Base-by-base conservation (phyloP, 2,888 invertebrate species). In the Oasisia sp. region DNA sequence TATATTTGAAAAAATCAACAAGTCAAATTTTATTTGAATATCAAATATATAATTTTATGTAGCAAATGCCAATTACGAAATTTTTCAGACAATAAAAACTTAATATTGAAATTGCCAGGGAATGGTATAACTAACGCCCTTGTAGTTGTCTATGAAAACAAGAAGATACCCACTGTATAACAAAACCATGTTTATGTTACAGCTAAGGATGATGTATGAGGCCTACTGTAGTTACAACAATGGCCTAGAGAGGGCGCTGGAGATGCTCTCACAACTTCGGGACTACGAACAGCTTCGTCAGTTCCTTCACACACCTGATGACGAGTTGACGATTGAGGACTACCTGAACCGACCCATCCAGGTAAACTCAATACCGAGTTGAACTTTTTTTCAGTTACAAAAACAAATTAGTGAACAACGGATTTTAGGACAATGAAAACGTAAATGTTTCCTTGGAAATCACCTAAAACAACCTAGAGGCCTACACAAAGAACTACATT, bases 211-310 rank as follows among this genome's bases (percentile, higher is more conserved):
- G 74, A 74, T 74, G 74, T 74, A 74, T 7, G 74, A 74, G n/a
- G 74, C 74, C 74, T 74, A 74, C 74, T 74, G 74, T 27, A 74
- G 74, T 74, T 74, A 74, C 74, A 74, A 74, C 74, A 74, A 74
- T 74, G 74, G 74, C 74, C 74, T 74, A 19, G 74, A 74, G 74
- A 74, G 74, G 74, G 74, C 74, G 74, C 74, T 74, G 74, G 74
- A 74, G 74, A 74, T 27, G 27, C 74, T 74, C 19, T 74, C 74
- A 27, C 27, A 74, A 74, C 74, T 74, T 74, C 74, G 74, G 74
- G 27, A 74, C 74, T 74, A 74, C n/a, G 19, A 19, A 4, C 74
- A 74, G 74, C 74, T 74, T 27, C 74, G 74, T 19, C 74, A 74
- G n/a, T 74, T 74, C 7, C 74, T 74, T 19, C 74, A 74, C 27